These are phyloP conservation scores for Geococcyx californianus DNA, from an alignment of 2,113 vertebrate species.

Conservation along the genomic window DNA sequence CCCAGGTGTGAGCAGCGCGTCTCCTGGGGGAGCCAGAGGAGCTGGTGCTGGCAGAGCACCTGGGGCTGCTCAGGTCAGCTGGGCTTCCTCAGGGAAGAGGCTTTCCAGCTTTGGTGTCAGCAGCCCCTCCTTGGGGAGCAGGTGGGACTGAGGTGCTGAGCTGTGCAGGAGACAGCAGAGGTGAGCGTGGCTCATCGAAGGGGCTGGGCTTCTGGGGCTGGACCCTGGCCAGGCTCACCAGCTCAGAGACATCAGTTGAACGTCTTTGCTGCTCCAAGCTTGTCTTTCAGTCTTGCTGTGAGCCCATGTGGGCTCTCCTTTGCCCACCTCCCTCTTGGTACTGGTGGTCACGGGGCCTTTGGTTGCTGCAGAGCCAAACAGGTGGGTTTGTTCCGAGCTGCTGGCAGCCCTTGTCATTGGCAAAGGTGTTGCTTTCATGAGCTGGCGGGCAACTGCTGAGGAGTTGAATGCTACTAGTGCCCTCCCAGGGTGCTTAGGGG, in stretches of 20 bases:
- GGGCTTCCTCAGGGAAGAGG: background rate
- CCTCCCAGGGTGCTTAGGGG: background rate
- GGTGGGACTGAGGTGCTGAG: background rate
- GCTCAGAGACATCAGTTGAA: no score
- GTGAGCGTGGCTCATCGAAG: background rate
- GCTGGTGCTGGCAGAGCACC: background rate
- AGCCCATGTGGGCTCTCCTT: background rate
- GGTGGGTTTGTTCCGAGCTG: background rate
- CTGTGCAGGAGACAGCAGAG: background rate
- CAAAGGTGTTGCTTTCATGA: background rate
- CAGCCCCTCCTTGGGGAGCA: rapidly evolving
- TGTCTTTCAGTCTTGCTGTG: background rate
- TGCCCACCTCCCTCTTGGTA: background rate
- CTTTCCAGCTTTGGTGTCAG: background rate
- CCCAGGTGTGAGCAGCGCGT: background rate
- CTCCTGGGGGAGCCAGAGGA: background rate
- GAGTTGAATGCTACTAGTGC: rapidly evolving
- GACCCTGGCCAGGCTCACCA: background rate
- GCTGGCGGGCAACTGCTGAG: background rate
- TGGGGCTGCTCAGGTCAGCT: background rate
- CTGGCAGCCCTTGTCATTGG: background rate
- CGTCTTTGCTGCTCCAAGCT: background rate
- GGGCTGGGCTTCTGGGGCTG: background rate
- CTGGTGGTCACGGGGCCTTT: background rate
- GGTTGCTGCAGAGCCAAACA: background rate